Evolutionary conservation across 2,113 vertebrate species (phyloP).

Genomic region (Burhinus bistriatus): DNA sequence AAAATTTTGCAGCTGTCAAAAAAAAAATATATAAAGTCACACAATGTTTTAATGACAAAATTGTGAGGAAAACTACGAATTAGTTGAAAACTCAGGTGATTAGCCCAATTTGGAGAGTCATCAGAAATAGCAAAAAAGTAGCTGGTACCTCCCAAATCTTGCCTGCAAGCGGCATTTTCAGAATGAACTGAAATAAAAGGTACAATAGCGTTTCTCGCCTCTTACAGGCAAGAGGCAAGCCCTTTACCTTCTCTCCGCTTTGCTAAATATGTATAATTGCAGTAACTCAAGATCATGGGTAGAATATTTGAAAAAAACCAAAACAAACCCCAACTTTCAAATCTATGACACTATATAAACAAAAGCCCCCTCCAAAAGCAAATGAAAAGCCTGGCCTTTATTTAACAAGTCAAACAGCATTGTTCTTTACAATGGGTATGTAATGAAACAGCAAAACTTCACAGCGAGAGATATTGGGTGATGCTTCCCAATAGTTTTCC

Average conservation of each 20-base stretch:
- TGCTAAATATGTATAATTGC: background rate
- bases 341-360: too few relatives aligned
- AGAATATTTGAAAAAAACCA: background rate
- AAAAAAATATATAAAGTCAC: background rate
- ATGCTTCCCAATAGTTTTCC: background rate
- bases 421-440: accelerated
- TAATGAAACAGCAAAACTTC: background rate
- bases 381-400: background rate
- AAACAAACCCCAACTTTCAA: background rate
- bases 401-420: background rate
- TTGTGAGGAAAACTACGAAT: background rate
- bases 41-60: background rate
- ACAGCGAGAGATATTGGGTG: background rate
- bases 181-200: background rate
- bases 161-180: background rate
- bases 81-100: background rate
- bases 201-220: background rate
- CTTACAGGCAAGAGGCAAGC: background rate
- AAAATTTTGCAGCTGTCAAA: background rate
- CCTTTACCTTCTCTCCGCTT: background rate
- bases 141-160: background rate
- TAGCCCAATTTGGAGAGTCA: background rate
- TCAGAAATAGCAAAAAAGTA: background rate
- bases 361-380: background rate
- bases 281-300: background rate